Evolutionary conservation across 2,888 invertebrate genomes (phyloP).

Genomic region (Coecobrya sp.): DNA sequence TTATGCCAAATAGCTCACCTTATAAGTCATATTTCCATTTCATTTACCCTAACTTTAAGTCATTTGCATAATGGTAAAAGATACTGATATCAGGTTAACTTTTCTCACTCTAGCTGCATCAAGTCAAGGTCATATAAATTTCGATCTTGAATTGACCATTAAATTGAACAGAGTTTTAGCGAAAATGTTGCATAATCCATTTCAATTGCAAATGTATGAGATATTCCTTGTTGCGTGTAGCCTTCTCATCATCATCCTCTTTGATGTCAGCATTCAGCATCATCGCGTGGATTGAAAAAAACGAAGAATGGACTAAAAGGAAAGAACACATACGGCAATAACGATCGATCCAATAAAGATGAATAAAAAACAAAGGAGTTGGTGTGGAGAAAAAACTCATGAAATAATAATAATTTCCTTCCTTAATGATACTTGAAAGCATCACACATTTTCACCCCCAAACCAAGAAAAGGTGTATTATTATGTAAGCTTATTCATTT

Average conservation of each 20-base stretch:
- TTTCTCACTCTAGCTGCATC: not conserved
- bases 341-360: constrained; percentile 20
- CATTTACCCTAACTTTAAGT: not conserved
- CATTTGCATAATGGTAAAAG: not conserved
- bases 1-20: too few species aligned
- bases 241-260: not conserved
- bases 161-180: constrained; percentile 19
- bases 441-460: constrained; percentile 67
- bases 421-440: constrained; percentile 62
- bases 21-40: not conserved
- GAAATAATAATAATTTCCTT: constrained; percentile 76
- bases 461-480: constrained; percentile 23
- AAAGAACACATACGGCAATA: not conserved
- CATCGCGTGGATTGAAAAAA: constrained; percentile 50
- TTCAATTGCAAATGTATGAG: not conserved
- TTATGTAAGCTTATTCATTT: not conserved
- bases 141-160: constrained; percentile 28
- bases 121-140: constrained; percentile 10
- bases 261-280: constrained; percentile 35
- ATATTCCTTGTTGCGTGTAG: constrained; percentile 32
- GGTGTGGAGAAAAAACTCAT: constrained; percentile 37
- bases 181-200: constrained; percentile 31
- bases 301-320: not conserved
- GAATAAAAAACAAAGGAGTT: constrained; percentile 11
- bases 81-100: not conserved